Base-by-base conservation (phyloP, 1,140 invertebrate species). In the Thereuonema tuberculata region DNA sequence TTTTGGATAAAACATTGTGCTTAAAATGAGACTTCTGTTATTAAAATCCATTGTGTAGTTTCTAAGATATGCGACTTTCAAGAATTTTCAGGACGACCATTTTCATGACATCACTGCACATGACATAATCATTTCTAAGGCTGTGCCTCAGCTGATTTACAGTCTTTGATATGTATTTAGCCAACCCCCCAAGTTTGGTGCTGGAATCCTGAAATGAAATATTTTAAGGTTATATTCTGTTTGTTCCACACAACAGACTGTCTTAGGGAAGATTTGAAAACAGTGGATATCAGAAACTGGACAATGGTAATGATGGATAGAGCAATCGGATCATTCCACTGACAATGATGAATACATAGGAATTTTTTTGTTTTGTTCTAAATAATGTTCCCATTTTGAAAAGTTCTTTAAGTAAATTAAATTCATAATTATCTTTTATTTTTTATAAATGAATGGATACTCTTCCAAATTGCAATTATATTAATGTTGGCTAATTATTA, bases 161-260 rank as follows among this genome's bases (percentile, higher is more conserved):
- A 43, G 37, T 43, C 37, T 9, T 43, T 43, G 37, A 43, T 43
- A 43, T 43, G 37, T 43, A 43, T 43, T 43, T 43, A 43, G 9
- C n/a, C 9, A 43, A 12, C 37, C 9, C 37, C 37, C n/a, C 9
- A 43, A 43, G 37, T 43, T 43, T 43, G 37, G n/a, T 12, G 37
- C n/a, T 43, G 37, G 37, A 9, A 43, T 43, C 37, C 37, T 9
- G 37, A 43, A 43, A 9, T 43, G 37, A 43, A 28, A 20, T 17
- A 52, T 25, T 31, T 62, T 1, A 60, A 54, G 31, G 58, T 31
- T 15, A 58, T 64, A 21, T 56, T 58, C 12, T 59, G 57, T 20
- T 64, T 43, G 9, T 43, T 43, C 37, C 37, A 43, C 37, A 43
- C n/a, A 43, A n/a, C n/a, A n/a, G n/a, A n/a, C n/a, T n/a, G n/a